Base-by-base conservation (phyloP, 2,888 invertebrate species). In the Rotaria socialis region DNA sequence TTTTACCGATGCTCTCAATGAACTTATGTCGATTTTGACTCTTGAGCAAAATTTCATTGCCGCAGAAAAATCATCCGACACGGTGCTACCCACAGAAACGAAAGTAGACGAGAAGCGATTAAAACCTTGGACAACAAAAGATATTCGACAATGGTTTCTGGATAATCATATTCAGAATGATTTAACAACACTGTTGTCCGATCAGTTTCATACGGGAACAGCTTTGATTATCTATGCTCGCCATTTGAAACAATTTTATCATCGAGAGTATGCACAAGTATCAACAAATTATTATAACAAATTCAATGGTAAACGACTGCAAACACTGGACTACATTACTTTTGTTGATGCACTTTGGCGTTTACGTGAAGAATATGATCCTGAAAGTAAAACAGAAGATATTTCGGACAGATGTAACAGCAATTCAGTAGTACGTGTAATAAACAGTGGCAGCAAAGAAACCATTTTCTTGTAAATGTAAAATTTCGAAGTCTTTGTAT, bases 291-390 rank as follows among this genome's bases (percentile, higher is more conserved):
- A 75, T 75, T 22, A 24, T 5, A 43, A 43, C 2, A 43, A 8
- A 41, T 75, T 43, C 24, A 22, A 75, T 75, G 75, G 75, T 22
- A 75, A 75, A 75, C 41, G 22, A 43, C 43, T 75, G 7, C 22
- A 75, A 22, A 75, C 75, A 43, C 4, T 75, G 4, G 22, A 75
- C 8, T 75, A 43, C 43, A 75, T 75, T 43, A 43, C 43, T 6
- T 75, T 75, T 43, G 75, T 19, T 41, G 75, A 75, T 75, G 75
- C 75, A 75, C 43, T 75, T 43, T 75, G 19, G 22, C 75, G 43
- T 5, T 41, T 75, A 43, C 41, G 43, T 43, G 10, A 41, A 43
- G 75, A 43, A 24, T 43, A 43, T 19, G 43, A 75, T 43, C 41
- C 41, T 22, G 5, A 43, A 22, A 41, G 75, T 24, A 43, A 10